phyloP scores from a whole-genome alignment of 1,140 invertebrate genomes.

The Scaptomyza hsui region DNA sequence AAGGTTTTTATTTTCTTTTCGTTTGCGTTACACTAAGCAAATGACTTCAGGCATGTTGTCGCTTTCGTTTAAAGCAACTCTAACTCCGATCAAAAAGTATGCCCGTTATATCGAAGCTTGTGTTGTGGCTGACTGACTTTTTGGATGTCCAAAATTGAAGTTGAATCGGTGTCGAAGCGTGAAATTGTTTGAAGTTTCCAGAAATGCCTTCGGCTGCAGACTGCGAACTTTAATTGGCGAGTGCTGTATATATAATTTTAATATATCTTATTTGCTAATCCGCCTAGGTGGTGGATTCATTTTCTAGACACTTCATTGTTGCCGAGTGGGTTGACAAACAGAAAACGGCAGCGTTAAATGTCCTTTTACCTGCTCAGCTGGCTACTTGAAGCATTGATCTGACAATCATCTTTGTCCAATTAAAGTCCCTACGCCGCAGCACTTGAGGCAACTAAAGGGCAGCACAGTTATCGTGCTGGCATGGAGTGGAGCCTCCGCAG shows the following conservation, averaged over 20 bases:
- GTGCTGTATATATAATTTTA: constrained; percentile 30
- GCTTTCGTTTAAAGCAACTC: background rate
- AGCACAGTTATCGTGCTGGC: constrained; percentile 23
- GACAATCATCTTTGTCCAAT: constrained; percentile 68
- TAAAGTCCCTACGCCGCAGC: constrained; percentile 46
- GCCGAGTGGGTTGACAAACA: constrained; percentile 35
- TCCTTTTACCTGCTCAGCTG: constrained; percentile 3
- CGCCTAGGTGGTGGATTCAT: constrained; percentile 4
- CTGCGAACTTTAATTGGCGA: background rate
- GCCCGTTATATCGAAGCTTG: background rate
- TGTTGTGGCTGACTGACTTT: constrained; percentile 12
- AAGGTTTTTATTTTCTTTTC: background rate
- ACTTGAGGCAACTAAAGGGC: constrained; percentile 69
- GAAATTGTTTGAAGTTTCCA: constrained; percentile 32
- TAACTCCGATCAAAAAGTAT: background rate
- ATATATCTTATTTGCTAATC: constrained; percentile 3
- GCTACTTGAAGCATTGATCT: constrained; percentile 48
- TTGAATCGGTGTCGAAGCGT: constrained; percentile 22
- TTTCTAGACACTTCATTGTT: constrained; percentile 9
- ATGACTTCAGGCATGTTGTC: constrained; percentile 1
- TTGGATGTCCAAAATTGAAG: constrained; percentile 7
- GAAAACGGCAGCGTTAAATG: constrained; percentile 16
- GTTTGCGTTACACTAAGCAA: background rate
- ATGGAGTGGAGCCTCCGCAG: background rate
- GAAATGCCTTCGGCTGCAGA: constrained; percentile 13